A percentile compares a stretch with the other conserved stretches of the same genome.
Conservation (phyloP, 1,140 invertebrate genomes). For the Papilio polyxenes region DNA sequence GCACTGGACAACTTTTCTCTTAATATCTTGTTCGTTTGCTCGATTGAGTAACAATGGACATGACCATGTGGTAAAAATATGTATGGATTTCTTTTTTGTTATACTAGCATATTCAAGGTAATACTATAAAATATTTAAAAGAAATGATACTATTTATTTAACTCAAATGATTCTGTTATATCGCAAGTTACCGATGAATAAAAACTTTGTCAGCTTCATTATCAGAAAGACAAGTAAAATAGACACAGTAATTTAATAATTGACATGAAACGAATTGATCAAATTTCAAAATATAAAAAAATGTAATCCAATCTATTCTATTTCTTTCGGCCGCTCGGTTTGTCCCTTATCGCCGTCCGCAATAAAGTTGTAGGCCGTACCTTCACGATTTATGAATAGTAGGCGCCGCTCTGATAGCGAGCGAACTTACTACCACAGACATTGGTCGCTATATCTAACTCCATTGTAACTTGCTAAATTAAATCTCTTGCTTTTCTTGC, state of each 20-base stretch:
- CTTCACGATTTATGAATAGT: slow-evolving; percentile 58
- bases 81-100: too few relatives aligned
- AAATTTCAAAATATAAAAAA: slow-evolving; percentile 30
- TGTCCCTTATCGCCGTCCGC: slow-evolving; percentile 54
- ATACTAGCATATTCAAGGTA: too few relatives aligned
- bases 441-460: slow-evolving; percentile 47
- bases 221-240: neutral
- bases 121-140: too few relatives aligned
- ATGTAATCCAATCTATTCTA: slow-evolving; percentile 49
- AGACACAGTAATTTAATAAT: neutral
- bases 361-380: slow-evolving; percentile 57
- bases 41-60: slow-evolving; percentile 39
- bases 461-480: slow-evolving; percentile 52
- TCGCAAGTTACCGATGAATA: too few relatives aligned
- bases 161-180: too few relatives aligned
- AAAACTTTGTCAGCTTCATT: too few relatives aligned
- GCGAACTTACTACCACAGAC: slow-evolving; percentile 61
- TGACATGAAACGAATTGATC: neutral
- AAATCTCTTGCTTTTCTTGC: slow-evolving; percentile 46
- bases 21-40: slow-evolving; percentile 48
- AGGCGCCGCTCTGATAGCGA: slow-evolving; percentile 51
- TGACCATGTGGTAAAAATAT: neutral
- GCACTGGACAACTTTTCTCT: slow-evolving; percentile 62
- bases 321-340: slow-evolving; percentile 51
- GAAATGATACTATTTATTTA: too few relatives aligned